Evolutionary conservation across 2,113 vertebrate species (phyloP), one percentile per base, ranked within the genome.

Genomic region (Cyprinodon tularosa): DNA sequence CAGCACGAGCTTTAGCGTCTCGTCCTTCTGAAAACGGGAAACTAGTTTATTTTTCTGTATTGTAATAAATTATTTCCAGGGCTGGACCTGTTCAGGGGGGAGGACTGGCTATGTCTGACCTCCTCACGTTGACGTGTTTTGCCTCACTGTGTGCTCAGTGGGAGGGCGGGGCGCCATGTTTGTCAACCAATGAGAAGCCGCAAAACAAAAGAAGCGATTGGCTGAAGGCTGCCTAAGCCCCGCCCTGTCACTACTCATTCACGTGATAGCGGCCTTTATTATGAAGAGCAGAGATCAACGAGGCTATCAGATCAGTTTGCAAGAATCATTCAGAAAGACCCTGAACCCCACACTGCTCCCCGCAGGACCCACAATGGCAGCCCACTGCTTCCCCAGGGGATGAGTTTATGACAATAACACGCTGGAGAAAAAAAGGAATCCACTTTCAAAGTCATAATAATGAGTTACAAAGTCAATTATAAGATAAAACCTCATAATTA

Each of bases 141-240:
- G 48, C 12, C 36, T 69, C n/a, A 57, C 68, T 76, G 71, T 38
- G 6, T 42, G 29, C 17, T 4, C 66, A 1, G 65, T 4, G 73
- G 61, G 36, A 82, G 61, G 36, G 82, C 83, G 40, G 75, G 42
- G 81, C 80, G 8, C 81, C 83, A 59, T 90, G 90, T 93, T 91
- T 93, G 90, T 90, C 57, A 84, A 77, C 90, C 76, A 92, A 92
- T 88, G 88, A 83, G 85, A 89, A 88, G 74, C 77, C 78, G 68
- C 84, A 84, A 91, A 95, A 95, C 93, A 94, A 85, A 91, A 53
- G 14, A 44, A 14, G 7, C 82, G 44, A 95, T 96, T 97, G 96
- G 96, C 1, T 47, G 62, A 20, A 0, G 22, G 17, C 4, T 38
- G 6, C 10, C 2, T 0, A n/a, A 4, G n/a, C 0, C 66, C 39